Evolutionary conservation across 2,113 vertebrate species (phyloP).

Genomic region (Synchiropus splendidus): DNA sequence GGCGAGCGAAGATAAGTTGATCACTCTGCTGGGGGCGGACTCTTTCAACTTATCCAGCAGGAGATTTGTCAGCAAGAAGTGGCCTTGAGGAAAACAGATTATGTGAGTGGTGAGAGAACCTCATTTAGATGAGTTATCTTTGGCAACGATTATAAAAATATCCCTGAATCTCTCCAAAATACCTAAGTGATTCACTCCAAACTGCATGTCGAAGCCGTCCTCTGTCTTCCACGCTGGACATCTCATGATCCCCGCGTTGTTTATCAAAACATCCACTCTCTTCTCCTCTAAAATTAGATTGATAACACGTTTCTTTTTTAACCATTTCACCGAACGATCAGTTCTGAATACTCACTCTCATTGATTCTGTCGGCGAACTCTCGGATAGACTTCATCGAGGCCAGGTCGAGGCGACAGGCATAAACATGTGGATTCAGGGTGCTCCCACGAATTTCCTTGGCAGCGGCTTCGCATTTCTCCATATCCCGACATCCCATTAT

Average conservation of each 20-base stretch:
- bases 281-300: conserved; percentile 63
- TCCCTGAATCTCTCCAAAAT: conserved; percentile 17
- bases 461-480: conserved; percentile 74
- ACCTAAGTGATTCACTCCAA: conserved; percentile 83
- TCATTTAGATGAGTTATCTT: not conserved
- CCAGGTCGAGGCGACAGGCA: conserved; percentile 67
- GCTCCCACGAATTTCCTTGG: conserved; percentile 69
- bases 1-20: conserved; percentile 79
- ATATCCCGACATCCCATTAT: conserved; percentile 81
- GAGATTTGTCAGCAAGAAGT: conserved; percentile 79
- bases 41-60: conserved; percentile 75
- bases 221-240: conserved; percentile 77
- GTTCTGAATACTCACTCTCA: conserved; percentile 43
- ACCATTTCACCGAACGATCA: not conserved
- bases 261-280: conserved; percentile 71
- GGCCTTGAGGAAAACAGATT: conserved; percentile 57
- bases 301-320: no score
- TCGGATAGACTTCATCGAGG: conserved; percentile 71
- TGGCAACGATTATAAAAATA: not conserved
- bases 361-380: conserved; percentile 67
- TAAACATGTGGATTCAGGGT: conserved; percentile 72
- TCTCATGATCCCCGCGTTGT: conserved; percentile 80
- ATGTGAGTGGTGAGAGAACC: not conserved
- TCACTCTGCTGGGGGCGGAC: conserved; percentile 72
- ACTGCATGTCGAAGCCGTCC: conserved; percentile 82